Evolutionary conservation across 2,113 vertebrate genomes (phyloP).

Genomic region (Upupa epops): DNA sequence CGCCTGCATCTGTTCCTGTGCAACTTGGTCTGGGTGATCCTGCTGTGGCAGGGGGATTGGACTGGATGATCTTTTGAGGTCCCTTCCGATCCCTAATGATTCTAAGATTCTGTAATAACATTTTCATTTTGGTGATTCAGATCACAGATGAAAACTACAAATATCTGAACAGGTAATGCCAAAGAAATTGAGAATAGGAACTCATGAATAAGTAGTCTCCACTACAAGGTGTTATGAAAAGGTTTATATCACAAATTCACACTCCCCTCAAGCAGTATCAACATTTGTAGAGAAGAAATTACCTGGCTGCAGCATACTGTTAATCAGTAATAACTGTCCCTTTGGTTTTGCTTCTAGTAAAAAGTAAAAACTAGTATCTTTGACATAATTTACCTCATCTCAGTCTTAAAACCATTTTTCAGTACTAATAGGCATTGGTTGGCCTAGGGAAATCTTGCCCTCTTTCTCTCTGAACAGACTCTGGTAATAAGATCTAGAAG

Average conservation of each 20-base stretch:
- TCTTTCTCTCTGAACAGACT: slow-evolving; percentile 90
- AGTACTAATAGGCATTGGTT: slow-evolving; percentile 89
- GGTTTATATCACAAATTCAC: neutral
- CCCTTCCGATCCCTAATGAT: too few species aligned
- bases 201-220: neutral
- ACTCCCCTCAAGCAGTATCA: neutral
- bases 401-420: slow-evolving; percentile 90
- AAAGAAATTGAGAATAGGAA: neutral
- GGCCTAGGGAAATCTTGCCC: slow-evolving; percentile 89
- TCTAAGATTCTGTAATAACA: too few species aligned
- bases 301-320: neutral
- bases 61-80: too few species aligned
- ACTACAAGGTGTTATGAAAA: neutral
- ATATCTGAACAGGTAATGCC: neutral
- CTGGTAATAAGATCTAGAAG: slow-evolving; percentile 89
- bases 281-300: neutral
- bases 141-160: neutral
- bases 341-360: neutral
- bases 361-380: neutral
- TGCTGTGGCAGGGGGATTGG: too few species aligned
- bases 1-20: too few species aligned
- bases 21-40: too few species aligned
- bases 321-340: neutral
- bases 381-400: slow-evolving; percentile 81
- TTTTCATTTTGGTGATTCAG: neutral